Evolutionary conservation across 2,888 invertebrate species (phyloP).

Genomic region (Cantharis rustica): DNA sequence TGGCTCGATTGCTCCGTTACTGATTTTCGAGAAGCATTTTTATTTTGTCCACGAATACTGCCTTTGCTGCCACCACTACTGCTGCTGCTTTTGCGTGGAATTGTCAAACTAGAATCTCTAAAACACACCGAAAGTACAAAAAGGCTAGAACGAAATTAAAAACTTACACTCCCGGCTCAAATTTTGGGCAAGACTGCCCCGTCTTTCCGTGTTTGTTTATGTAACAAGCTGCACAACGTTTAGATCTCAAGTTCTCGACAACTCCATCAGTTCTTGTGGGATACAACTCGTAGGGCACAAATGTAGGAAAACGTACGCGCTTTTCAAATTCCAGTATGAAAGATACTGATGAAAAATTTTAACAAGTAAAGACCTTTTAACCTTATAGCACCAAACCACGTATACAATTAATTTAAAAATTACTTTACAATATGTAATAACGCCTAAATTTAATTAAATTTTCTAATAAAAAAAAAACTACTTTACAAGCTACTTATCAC

Average conservation of each 20-base stretch:
- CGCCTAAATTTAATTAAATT: slow-evolving; percentile 1
- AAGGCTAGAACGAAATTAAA: not conserved
- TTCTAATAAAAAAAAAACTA: slow-evolving; percentile 3
- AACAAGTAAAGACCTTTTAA: slow-evolving; percentile 4
- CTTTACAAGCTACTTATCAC: slow-evolving; percentile 17
- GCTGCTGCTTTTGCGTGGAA: slow-evolving; percentile 52
- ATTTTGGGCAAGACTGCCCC: slow-evolving; percentile 57
- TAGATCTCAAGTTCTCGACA: not conserved
- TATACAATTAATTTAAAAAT: slow-evolving; percentile 24
- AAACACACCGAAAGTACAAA: slow-evolving; percentile 6
- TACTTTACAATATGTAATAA: slow-evolving; percentile 6
- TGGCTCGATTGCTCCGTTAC: slow-evolving; percentile 60
- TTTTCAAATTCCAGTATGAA: slow-evolving; percentile 51
- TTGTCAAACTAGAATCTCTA: slow-evolving; percentile 51
- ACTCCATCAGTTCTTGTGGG: slow-evolving; percentile 7
- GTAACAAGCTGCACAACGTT: slow-evolving; percentile 39
- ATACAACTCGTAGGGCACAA: slow-evolving; percentile 43
- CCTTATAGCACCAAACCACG: slow-evolving; percentile 14
- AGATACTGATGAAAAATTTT: not conserved
- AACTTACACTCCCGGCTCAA: slow-evolving; percentile 54
- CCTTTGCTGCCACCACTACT: slow-evolving; percentile 45
- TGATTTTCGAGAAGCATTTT: slow-evolving; percentile 56
- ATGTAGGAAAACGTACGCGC: slow-evolving; percentile 43
- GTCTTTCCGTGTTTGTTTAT: slow-evolving; percentile 51
- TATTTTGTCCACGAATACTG: slow-evolving; percentile 58